Percentiles rank a stretch among this genome's conserved stretches.
phyloP scores from a whole-genome alignment of 1,140 invertebrate species.

The Lethrus apterus region DNA sequence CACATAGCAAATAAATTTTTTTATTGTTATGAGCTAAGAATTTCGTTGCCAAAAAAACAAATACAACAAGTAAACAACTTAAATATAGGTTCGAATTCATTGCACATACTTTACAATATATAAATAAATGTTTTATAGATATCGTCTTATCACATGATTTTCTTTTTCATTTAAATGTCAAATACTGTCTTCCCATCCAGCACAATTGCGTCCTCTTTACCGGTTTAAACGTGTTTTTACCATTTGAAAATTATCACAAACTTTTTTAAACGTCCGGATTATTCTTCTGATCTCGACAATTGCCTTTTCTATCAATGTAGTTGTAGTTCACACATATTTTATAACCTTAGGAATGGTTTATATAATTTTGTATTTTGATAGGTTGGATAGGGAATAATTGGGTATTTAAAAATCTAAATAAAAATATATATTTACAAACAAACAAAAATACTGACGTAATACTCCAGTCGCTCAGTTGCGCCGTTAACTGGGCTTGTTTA shows the following conservation, averaged over 20 bases:
- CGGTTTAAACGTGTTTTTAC: conserved; percentile 5
- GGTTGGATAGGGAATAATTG: too few relatives aligned
- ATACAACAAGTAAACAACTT: conserved; percentile 6
- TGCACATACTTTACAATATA: conserved; percentile 28
- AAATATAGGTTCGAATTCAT: conserved; percentile 27
- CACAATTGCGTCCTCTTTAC: conserved; percentile 7
- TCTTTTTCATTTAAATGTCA: conserved; percentile 2
- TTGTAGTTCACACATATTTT: too few relatives aligned
- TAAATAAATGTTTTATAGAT: conserved; percentile 28
- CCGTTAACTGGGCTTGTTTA: too few relatives aligned
- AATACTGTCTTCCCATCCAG: not conserved
- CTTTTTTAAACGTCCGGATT: too few relatives aligned
- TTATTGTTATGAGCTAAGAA: conserved; percentile 7
- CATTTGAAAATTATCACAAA: conserved; percentile 13
- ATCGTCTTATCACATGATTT: conserved; percentile 31
- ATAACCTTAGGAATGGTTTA: too few relatives aligned
- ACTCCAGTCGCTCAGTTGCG: too few relatives aligned
- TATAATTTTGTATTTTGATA: too few relatives aligned
- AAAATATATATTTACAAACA: too few relatives aligned
- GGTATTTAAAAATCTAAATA: too few relatives aligned
- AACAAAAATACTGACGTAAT: too few relatives aligned
- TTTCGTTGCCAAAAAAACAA: conserved; percentile 13
- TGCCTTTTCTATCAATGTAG: too few relatives aligned
- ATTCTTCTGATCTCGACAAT: too few relatives aligned
- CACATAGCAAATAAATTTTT: conserved; percentile 8